Percentiles rank a stretch among this genome's conserved stretches.
Conservation (phyloP, 2,797 vertebrate genomes). For the Leptodactylus fallax region DNA sequence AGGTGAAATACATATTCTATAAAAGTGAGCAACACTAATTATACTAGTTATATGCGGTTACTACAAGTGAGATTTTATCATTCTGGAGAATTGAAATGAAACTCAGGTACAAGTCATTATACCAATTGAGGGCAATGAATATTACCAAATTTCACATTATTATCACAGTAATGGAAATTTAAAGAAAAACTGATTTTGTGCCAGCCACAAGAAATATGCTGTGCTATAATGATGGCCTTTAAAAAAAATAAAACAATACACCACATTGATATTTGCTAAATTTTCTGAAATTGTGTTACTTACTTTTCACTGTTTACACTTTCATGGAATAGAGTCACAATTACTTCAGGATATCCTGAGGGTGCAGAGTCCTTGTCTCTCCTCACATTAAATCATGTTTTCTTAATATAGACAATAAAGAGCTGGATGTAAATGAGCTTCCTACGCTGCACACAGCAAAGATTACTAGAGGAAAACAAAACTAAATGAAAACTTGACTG, state of each 20-base stretch:
- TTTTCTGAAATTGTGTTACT: background rate
- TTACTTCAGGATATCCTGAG: background rate
- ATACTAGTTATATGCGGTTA: background rate
- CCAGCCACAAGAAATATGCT: background rate
- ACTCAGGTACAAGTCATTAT: background rate
- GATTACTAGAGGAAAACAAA: slow-evolving; percentile 27
- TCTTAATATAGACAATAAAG: background rate
- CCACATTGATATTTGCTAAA: background rate
- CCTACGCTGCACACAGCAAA: background rate
- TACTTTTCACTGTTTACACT: background rate
- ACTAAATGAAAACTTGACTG: slow-evolving; percentile 29
- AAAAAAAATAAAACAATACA: background rate
- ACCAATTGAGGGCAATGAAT: background rate
- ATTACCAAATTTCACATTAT: too few species aligned
- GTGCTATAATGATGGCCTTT: too few species aligned
- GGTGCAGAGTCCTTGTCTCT: too few species aligned
- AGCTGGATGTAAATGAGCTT: background rate
- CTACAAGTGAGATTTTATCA: background rate
- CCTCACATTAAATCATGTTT: background rate
- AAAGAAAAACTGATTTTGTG: background rate
- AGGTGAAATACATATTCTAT: too few species aligned
- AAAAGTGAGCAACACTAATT: too few species aligned
- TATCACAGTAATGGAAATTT: background rate
- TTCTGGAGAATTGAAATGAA: background rate
- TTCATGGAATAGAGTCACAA: background rate